Conservation (phyloP, 1,140 invertebrate species). For the Procambarus virginalis region DNA sequence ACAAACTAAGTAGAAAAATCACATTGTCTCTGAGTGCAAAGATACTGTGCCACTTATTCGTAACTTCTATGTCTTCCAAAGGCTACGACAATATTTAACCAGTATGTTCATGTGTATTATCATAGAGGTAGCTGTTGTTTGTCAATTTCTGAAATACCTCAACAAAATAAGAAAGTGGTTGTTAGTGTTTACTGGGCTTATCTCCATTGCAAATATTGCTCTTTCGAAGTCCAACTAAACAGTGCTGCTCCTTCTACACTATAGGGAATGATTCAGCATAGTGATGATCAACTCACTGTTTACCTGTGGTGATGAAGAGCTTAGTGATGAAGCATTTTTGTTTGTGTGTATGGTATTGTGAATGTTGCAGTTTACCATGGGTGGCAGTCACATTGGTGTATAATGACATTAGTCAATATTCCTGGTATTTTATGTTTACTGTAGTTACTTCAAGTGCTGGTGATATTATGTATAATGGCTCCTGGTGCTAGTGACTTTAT, state of each 20-base stretch:
- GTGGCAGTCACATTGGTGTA: not conserved
- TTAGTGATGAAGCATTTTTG: not conserved
- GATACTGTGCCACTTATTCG: conserved; percentile 67
- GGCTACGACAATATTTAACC: conserved; percentile 65
- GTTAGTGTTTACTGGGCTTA: conserved; percentile 50
- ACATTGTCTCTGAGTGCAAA: conserved; percentile 66
- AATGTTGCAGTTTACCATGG: not conserved
- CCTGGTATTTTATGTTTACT: no score
- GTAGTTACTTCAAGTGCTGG: not conserved
- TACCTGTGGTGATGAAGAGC: not conserved
- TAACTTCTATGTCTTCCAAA: conserved; percentile 68
- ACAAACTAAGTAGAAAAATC: conserved; percentile 51
- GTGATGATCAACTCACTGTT: not conserved
- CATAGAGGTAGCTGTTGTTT: conserved; percentile 62
- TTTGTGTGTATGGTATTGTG: not conserved
- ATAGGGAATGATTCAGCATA: conserved; percentile 15
- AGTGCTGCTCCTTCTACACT: conserved; percentile 55
- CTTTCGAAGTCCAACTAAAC: conserved; percentile 56
- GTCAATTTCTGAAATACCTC: conserved; percentile 65
- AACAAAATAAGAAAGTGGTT: conserved; percentile 59
- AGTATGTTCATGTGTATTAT: conserved; percentile 54
- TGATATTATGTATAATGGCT: not conserved
- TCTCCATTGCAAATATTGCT: conserved; percentile 50
- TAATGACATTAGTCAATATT: not conserved
- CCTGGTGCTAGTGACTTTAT: not conserved